Conservation (phyloP, 2,888 invertebrate genomes). For the Eristalis tenax region DNA sequence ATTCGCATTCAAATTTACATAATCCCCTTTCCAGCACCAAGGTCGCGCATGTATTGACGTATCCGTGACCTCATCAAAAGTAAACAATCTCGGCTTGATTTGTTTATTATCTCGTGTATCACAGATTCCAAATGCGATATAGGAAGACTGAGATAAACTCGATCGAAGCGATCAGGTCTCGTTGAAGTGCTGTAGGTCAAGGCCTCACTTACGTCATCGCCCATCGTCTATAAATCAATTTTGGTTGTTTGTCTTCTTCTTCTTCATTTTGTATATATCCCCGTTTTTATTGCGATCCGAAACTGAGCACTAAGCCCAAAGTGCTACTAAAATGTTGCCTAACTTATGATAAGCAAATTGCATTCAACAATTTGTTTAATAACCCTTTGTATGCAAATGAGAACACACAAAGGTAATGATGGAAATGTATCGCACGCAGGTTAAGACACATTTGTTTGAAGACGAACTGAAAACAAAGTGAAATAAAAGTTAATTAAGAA, state of each 20-base stretch:
- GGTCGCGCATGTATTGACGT: neutral
- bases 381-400: conserved; percentile 23
- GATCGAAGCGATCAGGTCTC: neutral
- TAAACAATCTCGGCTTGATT: neutral
- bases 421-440: neutral
- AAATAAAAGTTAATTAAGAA: conserved; percentile 18
- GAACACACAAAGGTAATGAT: neutral
- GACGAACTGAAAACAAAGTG: conserved; percentile 11
- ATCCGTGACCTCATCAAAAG: neutral
- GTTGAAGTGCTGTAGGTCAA: conserved; percentile 7
- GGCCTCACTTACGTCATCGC: neutral
- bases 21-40: neutral
- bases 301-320: neutral
- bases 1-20: neutral
- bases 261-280: neutral
- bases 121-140: neutral
- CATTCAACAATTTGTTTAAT: conserved; percentile 12
- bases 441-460: neutral
- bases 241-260: neutral
- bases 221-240: conserved; percentile 16
- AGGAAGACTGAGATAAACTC: neutral
- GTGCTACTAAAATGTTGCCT: conserved; percentile 5
- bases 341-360: conserved; percentile 22
- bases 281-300: neutral
- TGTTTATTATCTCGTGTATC: neutral